Evolutionary conservation across 2,113 vertebrate genomes (phyloP).

Genomic region (Oryzias woworae): DNA sequence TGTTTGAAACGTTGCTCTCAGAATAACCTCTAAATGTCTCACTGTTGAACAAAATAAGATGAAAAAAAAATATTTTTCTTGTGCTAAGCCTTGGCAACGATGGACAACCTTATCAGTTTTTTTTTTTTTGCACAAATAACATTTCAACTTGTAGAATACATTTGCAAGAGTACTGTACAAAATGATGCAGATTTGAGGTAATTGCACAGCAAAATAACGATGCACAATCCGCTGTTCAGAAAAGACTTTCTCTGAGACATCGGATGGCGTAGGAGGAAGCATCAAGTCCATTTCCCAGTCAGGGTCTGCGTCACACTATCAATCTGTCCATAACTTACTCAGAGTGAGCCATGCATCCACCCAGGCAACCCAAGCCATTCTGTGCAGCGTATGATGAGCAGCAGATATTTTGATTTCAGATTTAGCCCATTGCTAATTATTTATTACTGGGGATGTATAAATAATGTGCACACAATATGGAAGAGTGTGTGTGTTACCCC

Average conservation of each 20-base stretch:
- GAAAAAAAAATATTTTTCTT: neutral
- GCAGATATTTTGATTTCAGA: conserved; percentile 52
- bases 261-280: conserved; percentile 47
- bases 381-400: conserved; percentile 16
- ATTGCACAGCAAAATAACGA: conserved; percentile 40
- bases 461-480: conserved; percentile 51
- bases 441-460: conserved; percentile 28
- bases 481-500: conserved; percentile 39
- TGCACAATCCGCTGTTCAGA: conserved; percentile 48
- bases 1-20: conserved; percentile 1
- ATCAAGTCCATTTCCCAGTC: conserved; percentile 40
- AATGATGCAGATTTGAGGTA: conserved; percentile 30
- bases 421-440: conserved; percentile 24
- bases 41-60: neutral
- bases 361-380: conserved; percentile 20
- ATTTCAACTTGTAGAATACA: no score
- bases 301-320: conserved; percentile 38
- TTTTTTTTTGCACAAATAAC: no score
- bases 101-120: no score
- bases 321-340: conserved; percentile 51
- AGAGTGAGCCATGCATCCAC: conserved; percentile 45
- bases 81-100: no score
- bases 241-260: conserved; percentile 21
- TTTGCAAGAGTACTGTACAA: conserved; percentile 18
- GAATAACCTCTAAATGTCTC: conserved; percentile 22